Conservation (phyloP, 2,113 vertebrate genomes). For the Odontesthes bonariensis region DNA sequence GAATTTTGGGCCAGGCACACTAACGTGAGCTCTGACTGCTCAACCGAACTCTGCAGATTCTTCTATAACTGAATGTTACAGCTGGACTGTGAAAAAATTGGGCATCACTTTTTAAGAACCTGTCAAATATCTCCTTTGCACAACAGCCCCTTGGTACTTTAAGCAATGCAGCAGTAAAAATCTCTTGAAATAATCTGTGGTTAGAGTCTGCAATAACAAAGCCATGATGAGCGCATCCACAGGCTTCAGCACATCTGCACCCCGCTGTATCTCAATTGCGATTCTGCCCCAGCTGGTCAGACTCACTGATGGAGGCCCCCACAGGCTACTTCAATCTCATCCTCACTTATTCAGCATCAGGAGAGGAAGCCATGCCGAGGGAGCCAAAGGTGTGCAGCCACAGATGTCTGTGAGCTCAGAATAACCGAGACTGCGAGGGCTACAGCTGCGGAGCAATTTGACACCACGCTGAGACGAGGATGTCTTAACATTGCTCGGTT, state of each 20-base stretch:
- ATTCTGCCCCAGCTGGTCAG: constrained; percentile 61
- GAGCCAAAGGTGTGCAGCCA: constrained; percentile 43
- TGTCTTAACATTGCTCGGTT: constrained; percentile 44
- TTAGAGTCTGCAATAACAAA: constrained; percentile 44
- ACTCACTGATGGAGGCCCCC: constrained; percentile 44
- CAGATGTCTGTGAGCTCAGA: constrained; percentile 47
- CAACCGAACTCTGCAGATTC: constrained; percentile 17
- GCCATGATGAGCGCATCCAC: constrained; percentile 13
- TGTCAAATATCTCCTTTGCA: no score
- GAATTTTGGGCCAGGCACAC: constrained; percentile 14
- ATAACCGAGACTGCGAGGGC: constrained; percentile 16
- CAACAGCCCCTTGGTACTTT: background rate
- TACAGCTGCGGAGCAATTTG: constrained; percentile 44
- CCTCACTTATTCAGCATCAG: constrained; percentile 39
- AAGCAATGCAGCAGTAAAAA: constrained; percentile 17
- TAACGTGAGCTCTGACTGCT: constrained; percentile 28
- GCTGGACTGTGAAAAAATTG: background rate
- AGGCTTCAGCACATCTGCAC: constrained; percentile 42
- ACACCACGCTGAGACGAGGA: constrained; percentile 30
- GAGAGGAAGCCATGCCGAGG: constrained; percentile 31
- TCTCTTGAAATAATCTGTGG: constrained; percentile 29
- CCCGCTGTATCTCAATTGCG: constrained; percentile 41
- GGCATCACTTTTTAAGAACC: background rate
- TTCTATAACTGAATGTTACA: constrained; percentile 6
- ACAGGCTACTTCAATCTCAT: constrained; percentile 46